Evolutionary conservation across 2,888 invertebrate genomes (phyloP).

Genomic region (Odontomyia ornata): DNA sequence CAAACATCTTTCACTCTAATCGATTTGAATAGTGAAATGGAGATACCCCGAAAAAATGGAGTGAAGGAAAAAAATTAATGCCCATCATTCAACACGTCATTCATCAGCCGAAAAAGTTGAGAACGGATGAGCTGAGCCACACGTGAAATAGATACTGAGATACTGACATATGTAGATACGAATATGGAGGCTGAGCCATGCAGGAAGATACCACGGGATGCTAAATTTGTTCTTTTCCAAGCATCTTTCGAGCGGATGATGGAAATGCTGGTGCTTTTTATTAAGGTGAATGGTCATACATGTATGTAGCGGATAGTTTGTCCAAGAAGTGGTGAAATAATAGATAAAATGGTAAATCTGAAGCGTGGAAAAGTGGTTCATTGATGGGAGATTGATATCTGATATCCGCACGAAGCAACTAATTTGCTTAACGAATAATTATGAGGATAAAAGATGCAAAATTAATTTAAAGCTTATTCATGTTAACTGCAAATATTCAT

Average conservation of each 20-base stretch:
- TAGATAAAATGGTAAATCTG: not conserved
- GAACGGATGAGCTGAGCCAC: not conserved
- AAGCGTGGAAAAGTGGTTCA: not conserved
- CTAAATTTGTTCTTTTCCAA: not conserved
- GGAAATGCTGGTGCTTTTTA: not conserved
- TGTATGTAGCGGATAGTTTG: too few species aligned
- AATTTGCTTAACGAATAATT: too few species aligned
- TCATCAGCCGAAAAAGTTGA: conserved; percentile 13
- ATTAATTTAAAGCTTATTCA: too few species aligned
- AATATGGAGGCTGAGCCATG: not conserved
- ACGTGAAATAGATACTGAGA: not conserved
- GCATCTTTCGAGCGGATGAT: not conserved
- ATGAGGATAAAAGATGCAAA: too few species aligned
- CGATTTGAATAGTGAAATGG: conserved; percentile 12
- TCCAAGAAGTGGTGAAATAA: too few species aligned
- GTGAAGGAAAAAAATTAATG: conserved; percentile 33
- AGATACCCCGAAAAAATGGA: not conserved
- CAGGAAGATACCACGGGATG: not conserved
- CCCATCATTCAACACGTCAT: conserved; percentile 38
- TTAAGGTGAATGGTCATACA: too few species aligned
- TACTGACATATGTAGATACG: not conserved
- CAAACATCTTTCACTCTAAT: conserved; percentile 35
- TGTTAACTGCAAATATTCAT: too few species aligned
- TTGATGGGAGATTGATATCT: not conserved
- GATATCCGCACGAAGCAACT: too few species aligned